phyloP scores from a whole-genome alignment of 1,140 invertebrate genomes.

The Drosophila navojoa region DNA sequence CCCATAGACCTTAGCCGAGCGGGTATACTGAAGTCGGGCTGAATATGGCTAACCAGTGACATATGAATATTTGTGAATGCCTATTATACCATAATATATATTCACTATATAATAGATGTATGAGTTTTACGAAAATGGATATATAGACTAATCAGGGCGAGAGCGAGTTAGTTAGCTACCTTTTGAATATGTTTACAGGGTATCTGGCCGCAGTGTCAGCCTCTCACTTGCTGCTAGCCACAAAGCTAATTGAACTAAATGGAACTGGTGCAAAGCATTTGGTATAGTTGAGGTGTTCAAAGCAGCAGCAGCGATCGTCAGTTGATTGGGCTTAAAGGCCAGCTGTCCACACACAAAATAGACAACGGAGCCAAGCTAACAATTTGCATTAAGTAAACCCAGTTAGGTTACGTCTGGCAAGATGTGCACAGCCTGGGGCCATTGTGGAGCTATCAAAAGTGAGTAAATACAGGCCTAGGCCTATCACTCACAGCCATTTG shows the following conservation, averaged over 20 bases:
- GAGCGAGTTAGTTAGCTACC: neutral
- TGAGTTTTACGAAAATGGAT: too few species aligned
- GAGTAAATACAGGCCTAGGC: neutral
- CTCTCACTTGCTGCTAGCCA: neutral
- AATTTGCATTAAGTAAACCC: slow-evolving; percentile 2
- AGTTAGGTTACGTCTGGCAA: neutral
- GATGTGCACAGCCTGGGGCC: slow-evolving; percentile 4
- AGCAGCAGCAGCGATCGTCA: slow-evolving; percentile 10
- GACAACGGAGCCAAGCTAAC: neutral
- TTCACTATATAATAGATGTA: too few species aligned
- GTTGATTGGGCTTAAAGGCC: slow-evolving; percentile 15
- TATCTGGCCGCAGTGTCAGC: neutral
- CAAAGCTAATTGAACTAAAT: slow-evolving; percentile 37
- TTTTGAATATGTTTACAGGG: neutral
- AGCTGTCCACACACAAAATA: slow-evolving; percentile 6
- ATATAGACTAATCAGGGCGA: too few species aligned
- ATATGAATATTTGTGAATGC: too few species aligned
- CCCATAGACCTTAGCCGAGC: neutral
- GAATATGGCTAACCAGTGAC: too few species aligned
- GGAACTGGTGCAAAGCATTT: slow-evolving; percentile 22
- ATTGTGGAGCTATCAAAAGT: neutral
- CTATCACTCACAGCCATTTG: neutral
- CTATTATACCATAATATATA: neutral
- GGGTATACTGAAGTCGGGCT: neutral
- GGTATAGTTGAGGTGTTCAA: slow-evolving; percentile 1